Evolutionary conservation across 1,140 invertebrate genomes (phyloP), one percentile per base, ranked within the genome.

Genomic region (Apis dorsata): DNA sequence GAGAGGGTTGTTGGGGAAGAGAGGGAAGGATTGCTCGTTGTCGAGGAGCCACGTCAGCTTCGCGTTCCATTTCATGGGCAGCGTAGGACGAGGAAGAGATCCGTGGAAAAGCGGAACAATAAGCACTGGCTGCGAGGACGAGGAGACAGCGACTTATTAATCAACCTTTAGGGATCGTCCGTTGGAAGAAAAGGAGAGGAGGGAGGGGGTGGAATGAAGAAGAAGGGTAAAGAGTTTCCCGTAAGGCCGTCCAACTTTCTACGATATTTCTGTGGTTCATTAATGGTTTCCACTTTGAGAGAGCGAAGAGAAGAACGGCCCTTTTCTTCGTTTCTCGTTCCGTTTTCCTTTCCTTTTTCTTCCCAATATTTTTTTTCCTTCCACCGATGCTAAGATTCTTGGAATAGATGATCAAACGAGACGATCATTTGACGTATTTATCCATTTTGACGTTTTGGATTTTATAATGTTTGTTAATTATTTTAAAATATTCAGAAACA

Each of bases 121-220:
- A 77, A 70, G 49, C 19, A 74, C 17, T 44, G 53, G 44, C 13
- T 66, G 71, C 34, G 4, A 44, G 34, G 65, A 73, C 80, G 72
- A 82, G 59, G 72, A 82, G 55, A 55, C n/a, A 55, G 34, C 55
- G 66, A 77, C 81, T 82, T 82, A 82, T 82, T 82, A 82, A 82
- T 82, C 81, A 82, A 82, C 73, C 81, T 70, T 70, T 28, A 70
- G 57, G 57, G 72, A 70, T 70, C 34, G 73, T 70, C 55, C 19
- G 60, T 19, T 66, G 28, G 49, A 66, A 66, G 79, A 74, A 74
- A 49, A 49, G 68, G 63, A 34, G n/a, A 13, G 34, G 66, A 7
- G 17, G 17, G 15, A 1, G 49, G 24, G 34, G 57, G 24, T 28
- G 57, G 12, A 51, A 12, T 19, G 24, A 15, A 11, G 21, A 9